Evolutionary conservation across 2,888 invertebrate genomes (phyloP).

Genomic region (Kuschelorhynchus macadamiae): DNA sequence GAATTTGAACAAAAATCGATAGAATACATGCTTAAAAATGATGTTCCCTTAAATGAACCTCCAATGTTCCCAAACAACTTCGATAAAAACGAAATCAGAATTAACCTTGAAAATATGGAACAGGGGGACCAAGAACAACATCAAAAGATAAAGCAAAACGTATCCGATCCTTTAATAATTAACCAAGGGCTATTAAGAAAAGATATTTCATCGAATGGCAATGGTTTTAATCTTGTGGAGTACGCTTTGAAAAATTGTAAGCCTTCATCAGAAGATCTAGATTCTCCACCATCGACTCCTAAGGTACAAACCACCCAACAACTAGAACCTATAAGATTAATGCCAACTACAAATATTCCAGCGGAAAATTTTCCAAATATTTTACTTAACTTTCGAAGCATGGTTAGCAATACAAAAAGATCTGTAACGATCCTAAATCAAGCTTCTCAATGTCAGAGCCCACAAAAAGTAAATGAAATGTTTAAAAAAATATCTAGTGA

Average conservation of each 20-base stretch:
- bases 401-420: background rate
- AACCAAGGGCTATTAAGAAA: background rate
- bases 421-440: conserved; percentile 22
- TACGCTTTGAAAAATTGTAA: conserved; percentile 39
- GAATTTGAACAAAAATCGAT: conserved; percentile 30
- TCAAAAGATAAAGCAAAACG: background rate
- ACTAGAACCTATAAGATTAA: no score
- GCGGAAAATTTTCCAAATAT: background rate
- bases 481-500: conserved; percentile 50
- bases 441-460: conserved; percentile 39
- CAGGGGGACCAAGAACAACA: conserved; percentile 11
- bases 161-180: background rate
- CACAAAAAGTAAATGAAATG: conserved; percentile 53
- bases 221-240: conserved; percentile 39
- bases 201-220: conserved; percentile 16
- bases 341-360: background rate
- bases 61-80: background rate
- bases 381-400: conserved; percentile 7
- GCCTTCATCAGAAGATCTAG: background rate
- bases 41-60: conserved; percentile 17
- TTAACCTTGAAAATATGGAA: background rate
- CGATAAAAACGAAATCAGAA: background rate
- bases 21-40: conserved; percentile 15
- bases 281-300: no score
- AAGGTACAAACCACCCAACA: no score